A percentile compares a stretch with the other conserved stretches of the same genome.
Conservation (phyloP, 2,888 invertebrate species). For the Chrysotoxum bicinctum region DNA sequence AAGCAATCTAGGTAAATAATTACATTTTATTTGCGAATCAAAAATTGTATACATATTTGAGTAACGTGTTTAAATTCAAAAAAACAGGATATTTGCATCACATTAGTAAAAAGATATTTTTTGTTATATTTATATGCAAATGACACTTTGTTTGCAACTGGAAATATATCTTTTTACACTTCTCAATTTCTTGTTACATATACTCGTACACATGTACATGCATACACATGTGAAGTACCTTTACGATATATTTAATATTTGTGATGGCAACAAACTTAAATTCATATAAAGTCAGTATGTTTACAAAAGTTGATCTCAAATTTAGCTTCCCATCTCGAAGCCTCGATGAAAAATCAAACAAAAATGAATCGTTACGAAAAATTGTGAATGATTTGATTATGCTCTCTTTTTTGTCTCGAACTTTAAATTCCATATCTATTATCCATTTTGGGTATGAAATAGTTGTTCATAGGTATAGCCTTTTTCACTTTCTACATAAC, state of each 20-base stretch:
- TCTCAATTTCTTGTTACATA: neutral
- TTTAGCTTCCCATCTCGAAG: neutral
- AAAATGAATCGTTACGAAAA: conserved; percentile 1
- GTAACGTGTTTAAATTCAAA: neutral
- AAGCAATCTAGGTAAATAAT: neutral
- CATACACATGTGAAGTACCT: neutral
- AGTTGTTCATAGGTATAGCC: neutral
- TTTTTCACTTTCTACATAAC: conserved; percentile 44
- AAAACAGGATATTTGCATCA: conserved; percentile 4
- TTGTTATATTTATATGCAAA: neutral
- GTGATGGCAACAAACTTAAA: neutral
- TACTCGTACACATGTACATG: neutral
- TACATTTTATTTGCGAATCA: neutral
- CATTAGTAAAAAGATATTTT: neutral
- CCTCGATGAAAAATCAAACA: neutral
- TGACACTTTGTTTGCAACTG: neutral
- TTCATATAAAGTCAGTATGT: neutral
- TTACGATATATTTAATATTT: neutral
- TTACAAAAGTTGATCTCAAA: neutral
- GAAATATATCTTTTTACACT: neutral
- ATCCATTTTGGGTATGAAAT: conserved; percentile 17
- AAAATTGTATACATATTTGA: neutral
- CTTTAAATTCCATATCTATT: neutral
- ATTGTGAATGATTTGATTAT: neutral
- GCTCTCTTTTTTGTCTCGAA: neutral